These are phyloP conservation scores for Rhagoletis zephyria DNA, from an alignment of 1,140 invertebrate species.

Conservation along the genomic window DNA sequence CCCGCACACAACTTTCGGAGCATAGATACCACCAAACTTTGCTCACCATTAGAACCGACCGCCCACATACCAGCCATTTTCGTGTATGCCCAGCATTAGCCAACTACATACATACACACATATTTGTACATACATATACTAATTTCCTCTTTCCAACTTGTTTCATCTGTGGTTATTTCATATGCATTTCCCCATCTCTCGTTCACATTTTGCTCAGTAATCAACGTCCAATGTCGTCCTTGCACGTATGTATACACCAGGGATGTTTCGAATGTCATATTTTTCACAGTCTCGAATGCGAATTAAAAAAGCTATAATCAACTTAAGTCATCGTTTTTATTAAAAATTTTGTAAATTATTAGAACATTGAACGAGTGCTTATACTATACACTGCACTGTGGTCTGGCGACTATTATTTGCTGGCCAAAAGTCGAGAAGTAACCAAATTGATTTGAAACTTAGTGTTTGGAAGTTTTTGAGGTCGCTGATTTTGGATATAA, in stretches of 20 bases:
- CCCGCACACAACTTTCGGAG: background rate
- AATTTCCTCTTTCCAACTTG: constrained; percentile 15
- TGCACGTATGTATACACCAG: background rate
- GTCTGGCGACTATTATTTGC: too few species aligned
- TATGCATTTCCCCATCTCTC: background rate
- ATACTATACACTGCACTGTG: too few species aligned
- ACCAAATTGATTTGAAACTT: too few species aligned
- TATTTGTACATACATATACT: background rate
- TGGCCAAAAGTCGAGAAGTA: too few species aligned
- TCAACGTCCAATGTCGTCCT: background rate
- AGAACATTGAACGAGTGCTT: too few species aligned
- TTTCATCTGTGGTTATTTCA: constrained; percentile 34
- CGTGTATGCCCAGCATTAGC: background rate
- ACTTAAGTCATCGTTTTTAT: too few species aligned
- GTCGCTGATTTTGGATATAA: too few species aligned
- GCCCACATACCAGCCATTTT: constrained; percentile 49
- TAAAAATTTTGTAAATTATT: too few species aligned
- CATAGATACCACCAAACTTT: background rate
- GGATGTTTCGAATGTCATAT: too few species aligned
- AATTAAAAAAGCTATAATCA: too few species aligned
- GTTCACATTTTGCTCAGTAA: background rate
- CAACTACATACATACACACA: background rate
- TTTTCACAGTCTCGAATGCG: background rate
- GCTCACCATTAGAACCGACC: background rate
- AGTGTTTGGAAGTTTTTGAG: too few species aligned